Conservation (phyloP, 1,140 invertebrate species). For the Psix sp. region DNA sequence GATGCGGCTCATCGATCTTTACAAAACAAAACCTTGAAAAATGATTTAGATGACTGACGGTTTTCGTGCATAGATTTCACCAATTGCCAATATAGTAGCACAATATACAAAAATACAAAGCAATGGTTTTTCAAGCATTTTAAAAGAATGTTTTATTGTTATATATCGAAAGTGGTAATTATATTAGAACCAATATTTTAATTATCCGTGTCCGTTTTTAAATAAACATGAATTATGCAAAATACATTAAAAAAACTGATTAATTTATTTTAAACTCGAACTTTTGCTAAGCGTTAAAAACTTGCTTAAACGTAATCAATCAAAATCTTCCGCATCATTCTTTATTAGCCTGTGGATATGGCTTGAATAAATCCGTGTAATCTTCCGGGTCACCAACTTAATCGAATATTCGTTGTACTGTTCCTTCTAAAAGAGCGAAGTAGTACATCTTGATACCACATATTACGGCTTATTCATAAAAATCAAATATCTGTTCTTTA, state of each 20-base stretch:
- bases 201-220: not conserved
- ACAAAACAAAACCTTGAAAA: constrained; percentile 50
- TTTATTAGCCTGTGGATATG: constrained; percentile 4
- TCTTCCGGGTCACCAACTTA: constrained; percentile 41
- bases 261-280: not conserved
- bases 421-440: constrained; percentile 19
- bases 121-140: too few relatives aligned
- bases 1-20: constrained; percentile 68
- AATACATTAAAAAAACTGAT: not conserved
- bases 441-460: constrained; percentile 15
- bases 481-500: constrained; percentile 10
- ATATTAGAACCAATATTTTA: too few relatives aligned
- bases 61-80: constrained; percentile 35
- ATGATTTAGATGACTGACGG: constrained; percentile 37
- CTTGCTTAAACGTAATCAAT: not conserved
- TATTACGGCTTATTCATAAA: constrained; percentile 23
- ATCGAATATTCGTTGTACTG: constrained; percentile 38
- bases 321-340: not conserved
- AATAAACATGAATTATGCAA: not conserved
- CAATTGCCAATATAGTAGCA: constrained; percentile 8
- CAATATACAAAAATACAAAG: not conserved
- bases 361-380: constrained; percentile 38
- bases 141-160: not conserved
- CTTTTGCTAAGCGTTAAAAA: too few relatives aligned
- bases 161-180: too few relatives aligned